phyloP scores from a whole-genome alignment of 1,140 invertebrate genomes.

The Brachionus angularis region DNA sequence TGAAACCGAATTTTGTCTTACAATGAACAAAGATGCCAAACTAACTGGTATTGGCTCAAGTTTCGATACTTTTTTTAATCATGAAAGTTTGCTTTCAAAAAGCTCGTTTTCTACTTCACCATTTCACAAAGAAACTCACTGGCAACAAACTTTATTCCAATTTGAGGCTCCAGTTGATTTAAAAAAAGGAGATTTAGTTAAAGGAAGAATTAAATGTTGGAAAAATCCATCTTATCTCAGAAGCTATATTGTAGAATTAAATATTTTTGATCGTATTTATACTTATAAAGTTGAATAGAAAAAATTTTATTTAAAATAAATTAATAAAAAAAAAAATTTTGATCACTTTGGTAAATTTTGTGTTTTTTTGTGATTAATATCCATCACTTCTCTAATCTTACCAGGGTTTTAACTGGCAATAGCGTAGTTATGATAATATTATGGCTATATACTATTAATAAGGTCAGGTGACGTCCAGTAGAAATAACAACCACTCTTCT shows the following conservation, averaged over 20 bases:
- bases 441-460: no score
- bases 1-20: neutral
- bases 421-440: no score
- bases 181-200: slow-evolving; percentile 21
- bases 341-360: no score
- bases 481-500: no score
- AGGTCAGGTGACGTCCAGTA: no score
- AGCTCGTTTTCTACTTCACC: slow-evolving; percentile 44
- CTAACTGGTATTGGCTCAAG: slow-evolving; percentile 30
- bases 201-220: slow-evolving; percentile 28
- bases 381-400: no score
- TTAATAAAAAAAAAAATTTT: neutral
- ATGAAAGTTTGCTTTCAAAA: no score
- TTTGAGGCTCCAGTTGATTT: neutral
- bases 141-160: slow-evolving; percentile 42
- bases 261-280: slow-evolving; percentile 27
- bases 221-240: slow-evolving; percentile 25
- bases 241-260: slow-evolving; percentile 11
- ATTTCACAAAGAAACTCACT: slow-evolving; percentile 19
- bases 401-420: no score
- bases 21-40: slow-evolving; percentile 9
- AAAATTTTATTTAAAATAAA: neutral
- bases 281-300: slow-evolving; percentile 41
- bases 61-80: slow-evolving; percentile 42
- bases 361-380: no score